Conservation (phyloP, 2,797 vertebrate species). For the Coccyzus lansbergi region DNA sequence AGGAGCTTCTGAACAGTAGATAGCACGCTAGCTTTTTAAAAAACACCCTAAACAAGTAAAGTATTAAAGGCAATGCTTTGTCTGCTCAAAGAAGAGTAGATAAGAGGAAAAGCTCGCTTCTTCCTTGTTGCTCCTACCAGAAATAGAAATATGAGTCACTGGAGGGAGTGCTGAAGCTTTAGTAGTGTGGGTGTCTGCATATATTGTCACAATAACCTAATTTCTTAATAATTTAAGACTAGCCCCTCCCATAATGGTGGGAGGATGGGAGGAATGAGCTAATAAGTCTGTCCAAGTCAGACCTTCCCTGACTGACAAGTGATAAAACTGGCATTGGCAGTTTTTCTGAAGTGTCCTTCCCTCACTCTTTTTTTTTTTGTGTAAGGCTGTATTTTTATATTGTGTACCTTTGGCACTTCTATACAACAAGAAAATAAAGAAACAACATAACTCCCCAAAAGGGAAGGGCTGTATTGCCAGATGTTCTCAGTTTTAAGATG, state of each 20-base stretch:
- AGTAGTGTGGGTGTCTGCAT: background rate
- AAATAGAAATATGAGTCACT: constrained; percentile 39
- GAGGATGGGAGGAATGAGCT: background rate
- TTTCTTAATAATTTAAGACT: constrained; percentile 1
- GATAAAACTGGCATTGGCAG: background rate
- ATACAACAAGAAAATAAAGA: background rate
- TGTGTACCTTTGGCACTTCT: background rate
- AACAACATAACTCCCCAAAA: background rate
- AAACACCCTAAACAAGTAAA: background rate
- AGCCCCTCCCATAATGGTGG: background rate
- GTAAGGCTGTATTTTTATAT: background rate
- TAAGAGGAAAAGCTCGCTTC: background rate
- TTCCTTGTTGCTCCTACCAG: background rate
- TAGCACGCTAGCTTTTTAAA: background rate
- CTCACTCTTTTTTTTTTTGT: background rate
- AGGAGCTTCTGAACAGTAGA: background rate
- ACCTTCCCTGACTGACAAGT: background rate
- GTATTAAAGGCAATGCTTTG: background rate
- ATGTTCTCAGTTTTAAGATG: background rate
- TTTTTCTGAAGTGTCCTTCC: background rate
- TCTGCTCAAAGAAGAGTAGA: background rate
- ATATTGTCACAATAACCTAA: constrained; percentile 48
- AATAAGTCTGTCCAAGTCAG: background rate
- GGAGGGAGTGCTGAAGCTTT: background rate
- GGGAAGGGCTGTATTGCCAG: background rate